Percentiles rank a stretch among this genome's conserved stretches.
These are phyloP conservation scores for Muntiacus muntjak DNA, from an alignment of 2,113 vertebrate species.

Conservation along the genomic window DNA sequence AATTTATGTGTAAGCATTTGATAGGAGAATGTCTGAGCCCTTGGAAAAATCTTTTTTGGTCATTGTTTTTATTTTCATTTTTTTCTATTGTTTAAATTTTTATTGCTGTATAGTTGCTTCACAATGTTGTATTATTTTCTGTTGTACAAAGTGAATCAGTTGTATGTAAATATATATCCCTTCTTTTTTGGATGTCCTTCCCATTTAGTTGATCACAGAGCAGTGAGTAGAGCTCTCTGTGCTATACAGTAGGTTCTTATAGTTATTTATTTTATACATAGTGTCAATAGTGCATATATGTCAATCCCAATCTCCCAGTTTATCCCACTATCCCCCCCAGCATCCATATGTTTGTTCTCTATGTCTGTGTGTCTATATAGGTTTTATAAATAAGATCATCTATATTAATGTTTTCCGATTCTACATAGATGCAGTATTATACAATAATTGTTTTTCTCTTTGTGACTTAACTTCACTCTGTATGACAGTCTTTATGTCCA, in stretches of 20 bases:
- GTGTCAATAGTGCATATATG: neutral
- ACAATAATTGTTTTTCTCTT: neutral
- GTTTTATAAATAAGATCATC: neutral
- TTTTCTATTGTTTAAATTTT: neutral
- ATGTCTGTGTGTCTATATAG: neutral
- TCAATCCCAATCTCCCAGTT: neutral
- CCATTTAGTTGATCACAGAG: neutral
- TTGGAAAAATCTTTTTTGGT: neutral
- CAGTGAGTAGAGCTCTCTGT: neutral
- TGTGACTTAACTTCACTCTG: neutral
- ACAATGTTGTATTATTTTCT: neutral
- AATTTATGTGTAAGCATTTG: neutral
- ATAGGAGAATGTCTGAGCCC: neutral
- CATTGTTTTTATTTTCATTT: neutral
- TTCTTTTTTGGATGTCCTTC: neutral
- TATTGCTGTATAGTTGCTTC: neutral
- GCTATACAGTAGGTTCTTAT: neutral
- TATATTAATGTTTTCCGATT: neutral
- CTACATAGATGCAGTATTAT: neutral
- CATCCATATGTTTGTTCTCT: neutral
- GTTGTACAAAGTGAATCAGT: neutral
- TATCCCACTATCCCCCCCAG: neutral
- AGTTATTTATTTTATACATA: neutral
- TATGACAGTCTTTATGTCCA: neutral
- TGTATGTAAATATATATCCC: neutral